Evolutionary conservation across 2,888 invertebrate species (phyloP), one percentile per base, ranked within the genome.

Genomic region (Eulithis prunata): DNA sequence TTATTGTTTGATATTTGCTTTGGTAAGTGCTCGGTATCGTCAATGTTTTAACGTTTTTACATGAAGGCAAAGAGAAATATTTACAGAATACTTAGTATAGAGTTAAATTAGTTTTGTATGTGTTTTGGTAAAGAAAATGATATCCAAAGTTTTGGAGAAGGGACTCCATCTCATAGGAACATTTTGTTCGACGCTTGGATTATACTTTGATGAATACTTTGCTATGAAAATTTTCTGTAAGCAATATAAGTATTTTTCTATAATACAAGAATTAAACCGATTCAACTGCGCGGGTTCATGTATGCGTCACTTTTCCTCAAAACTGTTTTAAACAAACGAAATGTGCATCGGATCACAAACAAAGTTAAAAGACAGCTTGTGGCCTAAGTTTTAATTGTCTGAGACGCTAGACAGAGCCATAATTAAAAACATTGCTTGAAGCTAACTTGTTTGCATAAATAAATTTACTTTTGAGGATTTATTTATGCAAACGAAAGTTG

Each of bases 311-410:
- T 21, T 21, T 21, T 21, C 21, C 21, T 21, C 21, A 21, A 21
- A 21, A 21, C 21, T 21, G 2, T 21, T 21, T 21, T 21, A 21
- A 21, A 13, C n/a, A 13, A 46, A 46, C 46, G 5, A 46, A 46
- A 46, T 46, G 46, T 46, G 46, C 46, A 46, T 46, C 46, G 7
- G 52, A 53, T 36, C 36, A 36, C 36, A 36, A 53, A 52, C 2
- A 32, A 32, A 7, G 21, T 57, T 82, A 85, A 87, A 88, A 88
- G 21, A 21, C 21, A 89, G 84, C 84, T 80, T 74, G 78, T 21
- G 21, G 71, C 71, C 76, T 80, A 88, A 89, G 85, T 90, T 90
- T 89, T 88, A 89, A 89, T 89, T 90, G 86, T 79, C 80, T 75
- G 68, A 72, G 73, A 72, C 72, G 14, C 73, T 74, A 77, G 81